A percentile compares a stretch with the other conserved stretches of the same genome.
Evolutionary conservation across 2,888 invertebrate species (phyloP).

Genomic region (Geotrupes spiniger): DNA sequence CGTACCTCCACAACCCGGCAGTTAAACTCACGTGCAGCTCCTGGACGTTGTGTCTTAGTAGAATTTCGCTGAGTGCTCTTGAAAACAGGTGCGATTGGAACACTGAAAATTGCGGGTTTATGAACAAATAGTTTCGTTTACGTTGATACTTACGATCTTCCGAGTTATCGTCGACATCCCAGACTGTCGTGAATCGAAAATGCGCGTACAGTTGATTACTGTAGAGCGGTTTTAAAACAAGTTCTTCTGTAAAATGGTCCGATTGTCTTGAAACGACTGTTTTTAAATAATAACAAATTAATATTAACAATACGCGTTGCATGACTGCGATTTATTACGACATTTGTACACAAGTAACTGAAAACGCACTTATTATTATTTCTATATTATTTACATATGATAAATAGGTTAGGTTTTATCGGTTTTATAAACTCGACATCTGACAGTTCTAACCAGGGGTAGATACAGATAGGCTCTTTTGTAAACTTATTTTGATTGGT

Average conservation of each 20-base stretch:
- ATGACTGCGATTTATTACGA: too few relatives aligned
- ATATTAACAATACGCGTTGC: too few relatives aligned
- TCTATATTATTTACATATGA: too few relatives aligned
- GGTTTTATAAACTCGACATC: too few relatives aligned
- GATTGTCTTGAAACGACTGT: conserved; percentile 13
- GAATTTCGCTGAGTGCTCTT: conserved; percentile 82
- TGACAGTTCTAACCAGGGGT: too few relatives aligned
- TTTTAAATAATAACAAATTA: neutral
- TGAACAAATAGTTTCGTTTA: conserved; percentile 9
- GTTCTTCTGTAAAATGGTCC: conserved; percentile 84
- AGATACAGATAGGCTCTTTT: too few relatives aligned
- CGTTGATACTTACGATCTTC: conserved; percentile 58
- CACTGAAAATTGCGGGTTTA: conserved; percentile 57
- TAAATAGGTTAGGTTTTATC: too few relatives aligned
- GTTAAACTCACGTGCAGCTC: conserved; percentile 91
- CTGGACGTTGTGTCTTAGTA: conserved; percentile 78
- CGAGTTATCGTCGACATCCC: conserved; percentile 58
- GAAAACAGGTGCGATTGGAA: conserved; percentile 86
- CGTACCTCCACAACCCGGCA: conserved; percentile 91
- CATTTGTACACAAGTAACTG: too few relatives aligned
- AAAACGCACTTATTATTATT: too few relatives aligned
- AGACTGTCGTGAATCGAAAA: conserved; percentile 87
- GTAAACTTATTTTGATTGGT: too few relatives aligned
- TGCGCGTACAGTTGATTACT: conserved; percentile 83
- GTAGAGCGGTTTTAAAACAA: conserved; percentile 79